phyloP scores from a whole-genome alignment of 2,888 invertebrate genomes.

The Diarsia brunnea region DNA sequence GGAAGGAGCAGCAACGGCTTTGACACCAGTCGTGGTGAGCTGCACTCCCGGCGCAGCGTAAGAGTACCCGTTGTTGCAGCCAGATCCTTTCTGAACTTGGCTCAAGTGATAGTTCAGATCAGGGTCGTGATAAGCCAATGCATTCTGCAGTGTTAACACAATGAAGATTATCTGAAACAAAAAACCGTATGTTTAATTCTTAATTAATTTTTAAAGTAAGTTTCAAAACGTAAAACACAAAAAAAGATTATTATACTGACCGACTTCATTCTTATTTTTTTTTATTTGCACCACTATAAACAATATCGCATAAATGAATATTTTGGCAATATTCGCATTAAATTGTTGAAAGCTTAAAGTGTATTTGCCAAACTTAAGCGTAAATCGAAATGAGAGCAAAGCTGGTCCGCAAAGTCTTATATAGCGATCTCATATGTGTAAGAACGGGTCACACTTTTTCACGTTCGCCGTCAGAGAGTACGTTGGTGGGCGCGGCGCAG shows the following conservation, averaged over 20 bases:
- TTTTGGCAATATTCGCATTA: constrained; percentile 64
- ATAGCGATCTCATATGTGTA: constrained; percentile 90
- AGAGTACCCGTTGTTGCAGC: constrained; percentile 88
- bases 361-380: constrained; percentile 88
- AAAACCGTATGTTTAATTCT: constrained; percentile 45
- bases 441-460: constrained; percentile 89
- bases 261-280: constrained; percentile 78
- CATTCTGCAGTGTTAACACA: constrained; percentile 75
- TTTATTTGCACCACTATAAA: constrained; percentile 61
- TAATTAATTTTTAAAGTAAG: background rate
- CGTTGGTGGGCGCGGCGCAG: constrained; percentile 84
- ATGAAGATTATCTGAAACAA: constrained; percentile 81
- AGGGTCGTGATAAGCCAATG: constrained; percentile 86
- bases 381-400: constrained; percentile 90
- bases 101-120: constrained; percentile 87
- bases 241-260: constrained; percentile 73
- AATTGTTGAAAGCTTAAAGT: constrained; percentile 74
- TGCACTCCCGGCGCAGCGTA: constrained; percentile 90
- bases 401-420: constrained; percentile 87
- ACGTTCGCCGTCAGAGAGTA: constrained; percentile 83
- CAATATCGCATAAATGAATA: constrained; percentile 61
- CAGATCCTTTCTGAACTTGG: constrained; percentile 82
- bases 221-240: constrained; percentile 10
- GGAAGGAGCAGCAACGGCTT: constrained; percentile 70
- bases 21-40: constrained; percentile 83